These are phyloP conservation scores for Drosophila heteroneura DNA, from an alignment of 2,888 invertebrate species.

Conservation along the genomic window DNA sequence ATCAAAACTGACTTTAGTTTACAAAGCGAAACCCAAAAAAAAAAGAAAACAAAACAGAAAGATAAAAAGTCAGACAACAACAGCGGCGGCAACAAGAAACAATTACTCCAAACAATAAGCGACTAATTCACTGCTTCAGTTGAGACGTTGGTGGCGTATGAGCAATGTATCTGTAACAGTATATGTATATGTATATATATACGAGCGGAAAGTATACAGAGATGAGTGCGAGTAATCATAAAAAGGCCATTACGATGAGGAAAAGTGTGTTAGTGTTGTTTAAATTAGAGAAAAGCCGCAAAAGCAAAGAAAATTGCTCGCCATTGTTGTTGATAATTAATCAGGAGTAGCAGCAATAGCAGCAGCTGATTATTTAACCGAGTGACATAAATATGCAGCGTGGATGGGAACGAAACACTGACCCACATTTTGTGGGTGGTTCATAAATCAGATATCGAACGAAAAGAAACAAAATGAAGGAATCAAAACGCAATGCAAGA, in stretches of 20 bases:
- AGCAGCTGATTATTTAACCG: slow-evolving; percentile 71
- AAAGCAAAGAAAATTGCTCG: slow-evolving; percentile 51
- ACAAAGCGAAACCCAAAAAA: slow-evolving; percentile 43
- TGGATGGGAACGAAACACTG: slow-evolving; percentile 45
- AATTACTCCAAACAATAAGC: slow-evolving; percentile 78
- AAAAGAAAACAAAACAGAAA: slow-evolving; percentile 16
- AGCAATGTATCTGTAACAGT: slow-evolving; percentile 33
- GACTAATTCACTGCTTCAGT: slow-evolving; percentile 72
- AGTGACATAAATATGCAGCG: slow-evolving; percentile 69
- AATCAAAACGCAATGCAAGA: slow-evolving; percentile 66
- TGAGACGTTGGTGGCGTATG: slow-evolving; percentile 48
- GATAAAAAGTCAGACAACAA: slow-evolving; percentile 32
- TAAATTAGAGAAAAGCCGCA: slow-evolving; percentile 59
- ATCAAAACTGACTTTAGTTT: slow-evolving; percentile 74
- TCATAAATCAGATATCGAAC: slow-evolving; percentile 51
- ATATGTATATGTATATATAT: slow-evolving; percentile 6
- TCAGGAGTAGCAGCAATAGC: slow-evolving; percentile 24
- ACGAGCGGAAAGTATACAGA: slow-evolving; percentile 37
- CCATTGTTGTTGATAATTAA: slow-evolving; percentile 72
- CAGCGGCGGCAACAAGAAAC: slow-evolving; percentile 65
- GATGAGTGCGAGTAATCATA: slow-evolving; percentile 67
- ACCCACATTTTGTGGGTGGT: slow-evolving; percentile 61
- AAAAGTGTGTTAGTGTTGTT: slow-evolving; percentile 61
- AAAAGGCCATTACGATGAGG: slow-evolving; percentile 72
- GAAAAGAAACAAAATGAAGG: slow-evolving; percentile 47